Evolutionary conservation across 2,888 invertebrate genomes (phyloP).

Genomic region (Selenia dentaria): DNA sequence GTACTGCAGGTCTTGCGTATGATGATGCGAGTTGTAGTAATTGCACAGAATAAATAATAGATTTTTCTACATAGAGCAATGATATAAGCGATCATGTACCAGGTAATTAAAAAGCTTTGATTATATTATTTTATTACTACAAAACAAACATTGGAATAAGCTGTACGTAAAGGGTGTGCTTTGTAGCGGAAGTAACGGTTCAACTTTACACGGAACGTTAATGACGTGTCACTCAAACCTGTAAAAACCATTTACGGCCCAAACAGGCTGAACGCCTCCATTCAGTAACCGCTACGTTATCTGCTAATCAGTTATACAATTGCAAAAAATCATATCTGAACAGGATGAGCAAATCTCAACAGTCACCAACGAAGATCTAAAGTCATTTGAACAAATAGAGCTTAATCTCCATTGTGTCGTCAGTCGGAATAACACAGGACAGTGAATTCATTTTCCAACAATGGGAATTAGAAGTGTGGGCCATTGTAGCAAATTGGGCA

Average conservation of each 20-base stretch:
- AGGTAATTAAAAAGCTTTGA: too few species aligned
- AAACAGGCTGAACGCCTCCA: constrained; percentile 10
- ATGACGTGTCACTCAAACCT: background rate
- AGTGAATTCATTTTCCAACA: constrained; percentile 68
- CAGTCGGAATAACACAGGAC: constrained; percentile 71
- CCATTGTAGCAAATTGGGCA: constrained; percentile 79
- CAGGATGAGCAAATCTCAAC: constrained; percentile 53
- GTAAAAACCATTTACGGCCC: constrained; percentile 16
- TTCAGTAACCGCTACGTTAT: constrained; percentile 27
- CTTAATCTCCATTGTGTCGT: constrained; percentile 71
- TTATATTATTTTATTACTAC: too few species aligned
- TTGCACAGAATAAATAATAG: too few species aligned
- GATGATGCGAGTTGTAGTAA: too few species aligned
- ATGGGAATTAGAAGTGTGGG: constrained; percentile 76
- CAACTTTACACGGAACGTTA: background rate
- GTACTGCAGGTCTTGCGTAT: too few species aligned
- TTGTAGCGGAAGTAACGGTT: constrained; percentile 9
- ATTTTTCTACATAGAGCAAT: too few species aligned
- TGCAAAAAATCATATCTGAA: constrained; percentile 44
- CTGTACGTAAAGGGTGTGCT: too few species aligned
- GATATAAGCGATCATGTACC: too few species aligned
- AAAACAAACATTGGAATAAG: too few species aligned
- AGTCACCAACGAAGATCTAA: constrained; percentile 47
- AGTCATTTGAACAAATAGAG: constrained; percentile 78
- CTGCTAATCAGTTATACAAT: constrained; percentile 44